These are phyloP conservation scores for Agrotis exclamationis DNA, from an alignment of 2,888 invertebrate genomes.

Conservation along the genomic window DNA sequence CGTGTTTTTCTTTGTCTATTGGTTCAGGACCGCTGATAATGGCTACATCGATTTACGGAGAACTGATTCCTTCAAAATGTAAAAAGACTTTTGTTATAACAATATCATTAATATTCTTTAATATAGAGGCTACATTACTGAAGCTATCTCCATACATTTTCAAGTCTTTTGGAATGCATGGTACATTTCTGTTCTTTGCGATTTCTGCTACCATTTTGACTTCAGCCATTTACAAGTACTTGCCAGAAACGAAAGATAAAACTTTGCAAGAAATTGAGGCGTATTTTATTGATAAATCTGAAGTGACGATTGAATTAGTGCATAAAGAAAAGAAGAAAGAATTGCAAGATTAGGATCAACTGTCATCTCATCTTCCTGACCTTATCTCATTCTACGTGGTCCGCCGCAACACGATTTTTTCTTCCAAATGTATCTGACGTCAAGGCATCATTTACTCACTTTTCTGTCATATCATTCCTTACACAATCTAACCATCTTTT, in stretches of 20 bases:
- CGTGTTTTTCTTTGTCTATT: slow-evolving; percentile 7
- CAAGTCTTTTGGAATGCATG: slow-evolving; percentile 13
- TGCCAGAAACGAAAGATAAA: slow-evolving; percentile 64
- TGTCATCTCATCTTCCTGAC: too few relatives aligned
- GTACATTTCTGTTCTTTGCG: slow-evolving; percentile 1
- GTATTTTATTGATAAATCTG: slow-evolving; percentile 4
- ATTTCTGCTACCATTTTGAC: background rate
- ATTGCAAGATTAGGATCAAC: background rate
- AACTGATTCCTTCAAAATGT: slow-evolving; percentile 5
- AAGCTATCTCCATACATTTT: slow-evolving; percentile 6
- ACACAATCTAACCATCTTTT: too few relatives aligned
- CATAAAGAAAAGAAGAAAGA: background rate
- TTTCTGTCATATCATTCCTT: too few relatives aligned
- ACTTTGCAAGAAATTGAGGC: slow-evolving; percentile 63
- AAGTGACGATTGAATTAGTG: background rate
- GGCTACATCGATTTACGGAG: slow-evolving; percentile 1
- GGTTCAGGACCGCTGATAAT: slow-evolving; percentile 3
- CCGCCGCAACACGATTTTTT: too few relatives aligned
- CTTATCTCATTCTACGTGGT: too few relatives aligned
- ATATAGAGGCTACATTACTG: background rate
- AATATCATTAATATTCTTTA: background rate
- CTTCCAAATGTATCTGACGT: too few relatives aligned
- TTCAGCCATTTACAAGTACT: slow-evolving; percentile 1
- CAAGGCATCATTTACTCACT: too few relatives aligned
- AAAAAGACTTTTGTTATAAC: slow-evolving; percentile 2